These are phyloP conservation scores for Ceyx margarethae DNA, from an alignment of 2,113 vertebrate genomes.

Conservation along the genomic window DNA sequence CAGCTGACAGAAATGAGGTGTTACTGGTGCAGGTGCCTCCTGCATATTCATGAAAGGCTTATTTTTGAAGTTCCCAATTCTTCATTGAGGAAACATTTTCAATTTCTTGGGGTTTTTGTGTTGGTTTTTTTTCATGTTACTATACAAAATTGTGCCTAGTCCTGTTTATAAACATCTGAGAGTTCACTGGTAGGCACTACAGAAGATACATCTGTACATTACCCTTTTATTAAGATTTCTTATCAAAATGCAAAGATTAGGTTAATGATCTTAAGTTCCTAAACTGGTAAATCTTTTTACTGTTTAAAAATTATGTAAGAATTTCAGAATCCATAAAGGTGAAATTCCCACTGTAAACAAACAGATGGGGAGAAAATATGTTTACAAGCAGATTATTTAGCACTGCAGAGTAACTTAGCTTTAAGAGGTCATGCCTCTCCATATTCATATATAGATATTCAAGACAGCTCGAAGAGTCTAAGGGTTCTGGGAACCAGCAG, in stretches of 20 bases:
- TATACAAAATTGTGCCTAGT: background rate
- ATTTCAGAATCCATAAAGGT: background rate
- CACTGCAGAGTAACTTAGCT: background rate
- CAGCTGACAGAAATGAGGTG: background rate
- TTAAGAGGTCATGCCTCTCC: background rate
- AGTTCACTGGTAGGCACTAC: background rate
- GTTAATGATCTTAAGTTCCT: background rate
- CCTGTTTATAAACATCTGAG: background rate
- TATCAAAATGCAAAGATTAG: background rate
- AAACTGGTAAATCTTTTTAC: background rate
- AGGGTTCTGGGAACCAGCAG: background rate
- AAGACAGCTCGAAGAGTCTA: rapidly evolving
- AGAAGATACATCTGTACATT: background rate
- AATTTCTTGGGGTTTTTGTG: too few relatives aligned
- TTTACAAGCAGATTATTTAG: background rate
- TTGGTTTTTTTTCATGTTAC: background rate
- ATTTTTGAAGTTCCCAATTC: background rate
- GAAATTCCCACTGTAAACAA: background rate
- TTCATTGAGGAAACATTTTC: background rate
- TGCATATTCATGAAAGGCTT: background rate
- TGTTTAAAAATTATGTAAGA: background rate
- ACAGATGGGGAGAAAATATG: background rate
- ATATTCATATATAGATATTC: rapidly evolving
- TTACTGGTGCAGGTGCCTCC: background rate
- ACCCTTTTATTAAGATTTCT: background rate